These are phyloP conservation scores for Burhinus oedicnemus DNA, from an alignment of 2,113 vertebrate species.

Conservation along the genomic window DNA sequence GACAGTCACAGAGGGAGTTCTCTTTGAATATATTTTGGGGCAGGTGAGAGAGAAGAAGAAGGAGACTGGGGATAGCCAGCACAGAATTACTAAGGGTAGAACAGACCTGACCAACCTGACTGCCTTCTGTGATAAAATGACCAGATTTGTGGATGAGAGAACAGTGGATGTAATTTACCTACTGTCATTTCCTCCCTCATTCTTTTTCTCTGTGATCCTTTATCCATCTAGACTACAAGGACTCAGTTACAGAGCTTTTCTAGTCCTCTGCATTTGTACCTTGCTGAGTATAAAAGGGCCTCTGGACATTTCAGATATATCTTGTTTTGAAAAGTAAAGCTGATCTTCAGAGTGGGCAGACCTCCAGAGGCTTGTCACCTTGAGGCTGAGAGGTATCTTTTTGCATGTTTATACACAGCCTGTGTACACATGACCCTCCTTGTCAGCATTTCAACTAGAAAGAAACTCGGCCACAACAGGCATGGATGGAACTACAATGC, in stretches of 20 bases:
- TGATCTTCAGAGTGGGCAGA: background rate
- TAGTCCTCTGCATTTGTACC: background rate
- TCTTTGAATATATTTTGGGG: background rate
- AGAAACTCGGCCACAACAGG: background rate
- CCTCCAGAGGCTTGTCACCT: background rate
- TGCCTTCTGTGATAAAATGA: background rate
- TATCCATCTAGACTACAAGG: background rate
- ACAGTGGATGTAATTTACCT: background rate
- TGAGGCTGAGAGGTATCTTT: background rate
- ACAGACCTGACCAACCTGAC: background rate
- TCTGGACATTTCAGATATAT: background rate
- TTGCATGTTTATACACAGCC: background rate
- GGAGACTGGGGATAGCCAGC: background rate
- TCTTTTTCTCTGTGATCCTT: background rate
- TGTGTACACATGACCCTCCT: background rate
- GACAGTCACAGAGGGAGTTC: background rate
- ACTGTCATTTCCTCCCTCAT: background rate
- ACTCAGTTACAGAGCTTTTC: background rate
- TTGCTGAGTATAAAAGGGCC: background rate
- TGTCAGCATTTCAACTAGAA: background rate
- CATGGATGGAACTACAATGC: background rate
- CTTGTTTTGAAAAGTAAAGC: background rate
- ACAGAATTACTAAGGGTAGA: background rate
- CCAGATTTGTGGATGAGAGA: background rate
- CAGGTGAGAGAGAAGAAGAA: background rate